Evolutionary conservation across 53 echinoderm and acorn worm species (phyloP).

Genomic region (Pentamera pediparva): DNA sequence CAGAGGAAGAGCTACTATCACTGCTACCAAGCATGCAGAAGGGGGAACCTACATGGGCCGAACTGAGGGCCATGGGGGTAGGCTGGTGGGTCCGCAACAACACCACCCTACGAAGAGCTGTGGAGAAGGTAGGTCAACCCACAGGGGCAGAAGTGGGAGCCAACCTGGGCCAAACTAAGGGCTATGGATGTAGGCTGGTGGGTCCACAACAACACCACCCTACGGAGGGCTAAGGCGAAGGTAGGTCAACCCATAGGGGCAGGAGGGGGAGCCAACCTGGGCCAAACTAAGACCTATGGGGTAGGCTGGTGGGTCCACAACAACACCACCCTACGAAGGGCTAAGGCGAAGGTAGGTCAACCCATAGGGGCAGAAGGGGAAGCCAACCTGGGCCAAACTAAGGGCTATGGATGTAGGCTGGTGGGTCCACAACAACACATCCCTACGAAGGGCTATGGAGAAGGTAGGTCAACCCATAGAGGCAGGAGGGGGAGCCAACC

Average conservation of each 20-base stretch:
- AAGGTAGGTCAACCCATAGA: too few species aligned
- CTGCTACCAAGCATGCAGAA: conserved; percentile 72
- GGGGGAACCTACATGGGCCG: conserved; percentile 86
- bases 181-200: too few species aligned
- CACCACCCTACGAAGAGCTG: conserved; percentile 81
- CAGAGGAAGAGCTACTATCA: conserved; percentile 84
- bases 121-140: conserved; percentile 91
- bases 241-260: too few species aligned
- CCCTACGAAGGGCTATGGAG: too few species aligned
- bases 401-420: conserved; percentile 88
- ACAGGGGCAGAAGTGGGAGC: too few species aligned
- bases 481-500: too few species aligned
- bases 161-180: too few species aligned
- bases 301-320: too few species aligned
- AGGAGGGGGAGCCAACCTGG: conserved; percentile 87
- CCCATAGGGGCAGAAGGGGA: conserved; percentile 77
- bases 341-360: too few species aligned
- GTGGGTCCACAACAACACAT: conserved; percentile 91
- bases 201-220: too few species aligned
- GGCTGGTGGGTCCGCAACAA: conserved; percentile 99
- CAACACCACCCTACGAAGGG: too few species aligned
- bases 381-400: conserved; percentile 83
- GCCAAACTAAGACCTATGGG: conserved; percentile 88
- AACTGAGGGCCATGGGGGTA: conserved; percentile 94
- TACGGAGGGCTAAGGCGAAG: too few species aligned